Conservation (phyloP, 2,888 invertebrate genomes). For the Diadegma fenestrale region DNA sequence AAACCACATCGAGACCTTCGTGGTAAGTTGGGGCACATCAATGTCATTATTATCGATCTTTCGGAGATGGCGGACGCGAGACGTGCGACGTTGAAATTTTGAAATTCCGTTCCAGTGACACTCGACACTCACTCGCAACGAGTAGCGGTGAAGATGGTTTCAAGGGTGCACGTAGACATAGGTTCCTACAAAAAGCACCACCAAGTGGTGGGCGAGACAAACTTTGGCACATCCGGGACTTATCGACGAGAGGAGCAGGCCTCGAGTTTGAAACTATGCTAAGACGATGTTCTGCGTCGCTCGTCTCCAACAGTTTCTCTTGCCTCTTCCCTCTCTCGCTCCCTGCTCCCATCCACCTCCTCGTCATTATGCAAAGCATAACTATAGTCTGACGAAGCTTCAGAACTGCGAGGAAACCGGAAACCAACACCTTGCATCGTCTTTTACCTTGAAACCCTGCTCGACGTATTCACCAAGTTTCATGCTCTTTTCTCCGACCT, state of each 20-base stretch:
- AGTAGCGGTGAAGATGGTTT: constrained; percentile 18
- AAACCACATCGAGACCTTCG: constrained; percentile 34
- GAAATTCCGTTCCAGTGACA: constrained; percentile 59
- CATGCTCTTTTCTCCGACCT: constrained; percentile 12
- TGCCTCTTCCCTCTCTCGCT: neutral
- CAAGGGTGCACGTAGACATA: constrained; percentile 25
- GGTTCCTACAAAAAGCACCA: constrained; percentile 29
- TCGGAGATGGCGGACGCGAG: constrained; percentile 30
- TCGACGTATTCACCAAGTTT: constrained; percentile 27
- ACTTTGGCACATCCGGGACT: constrained; percentile 58
- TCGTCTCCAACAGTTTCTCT: constrained; percentile 23
- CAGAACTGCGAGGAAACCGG: constrained; percentile 22
- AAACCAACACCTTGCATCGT: constrained; percentile 19
- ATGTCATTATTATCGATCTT: constrained; percentile 59
- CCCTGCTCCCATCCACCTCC: neutral
- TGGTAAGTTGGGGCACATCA: constrained; percentile 48
- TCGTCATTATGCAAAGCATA: neutral
- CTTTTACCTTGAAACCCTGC: constrained; percentile 25
- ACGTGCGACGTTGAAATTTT: constrained; percentile 57
- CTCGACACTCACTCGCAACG: constrained; percentile 38
- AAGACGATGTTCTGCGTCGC: constrained; percentile 54
- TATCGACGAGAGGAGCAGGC: constrained; percentile 50
- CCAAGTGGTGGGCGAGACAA: constrained; percentile 39
- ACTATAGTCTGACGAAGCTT: constrained; percentile 10
- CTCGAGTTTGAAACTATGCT: constrained; percentile 60